Evolutionary conservation across 2,888 invertebrate species (phyloP), one percentile per base, ranked within the genome.

Genomic region (Keiferia lycopersicella): DNA sequence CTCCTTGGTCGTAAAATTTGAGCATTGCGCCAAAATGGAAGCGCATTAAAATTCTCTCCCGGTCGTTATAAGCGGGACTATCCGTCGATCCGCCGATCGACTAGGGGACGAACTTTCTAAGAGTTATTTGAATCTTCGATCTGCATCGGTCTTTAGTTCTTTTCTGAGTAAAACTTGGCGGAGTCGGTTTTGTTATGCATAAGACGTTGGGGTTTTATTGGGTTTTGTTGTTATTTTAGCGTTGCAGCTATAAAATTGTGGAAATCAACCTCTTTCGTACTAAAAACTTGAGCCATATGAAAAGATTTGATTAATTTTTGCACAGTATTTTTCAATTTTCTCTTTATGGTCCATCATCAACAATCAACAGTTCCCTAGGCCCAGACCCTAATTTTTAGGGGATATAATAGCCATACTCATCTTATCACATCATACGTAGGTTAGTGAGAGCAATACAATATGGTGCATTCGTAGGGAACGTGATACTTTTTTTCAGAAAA

Each of bases 21-120:
- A 91, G 90, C 91, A 89, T 88, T 90, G 91, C 89, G 90, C 90
- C 89, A 88, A 90, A 91, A 91, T 91, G 91, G 91, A 88, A 88
- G 89, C 83, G 88, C 91, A 91, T 91, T 91, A 91, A 91, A 91
- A 91, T 91, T 91, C 91, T 86, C 91, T 84, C 91, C 89, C 90
- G 84, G 85, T 87, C 90, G 91, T 91, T 91, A 91, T 90, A 89
- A 87, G 83, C 79, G 87, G 84, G 89, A 88, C 88, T 90, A 89
- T 88, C 86, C 85, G 81, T 75, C 87, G 86, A 86, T 83, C 79
- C 71, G 69, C 71, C 74, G 74, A 72, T 73, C 69, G 34, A 38
- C 39, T 34, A 34, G 62, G 57, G 62, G 22, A 14, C 26, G 34
- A 34, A 56, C 34, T 56, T 56, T 34, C 56, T 26, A 16, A 22